Evolutionary conservation across 2,888 invertebrate species (phyloP).

Genomic region (Plutella xylostella): DNA sequence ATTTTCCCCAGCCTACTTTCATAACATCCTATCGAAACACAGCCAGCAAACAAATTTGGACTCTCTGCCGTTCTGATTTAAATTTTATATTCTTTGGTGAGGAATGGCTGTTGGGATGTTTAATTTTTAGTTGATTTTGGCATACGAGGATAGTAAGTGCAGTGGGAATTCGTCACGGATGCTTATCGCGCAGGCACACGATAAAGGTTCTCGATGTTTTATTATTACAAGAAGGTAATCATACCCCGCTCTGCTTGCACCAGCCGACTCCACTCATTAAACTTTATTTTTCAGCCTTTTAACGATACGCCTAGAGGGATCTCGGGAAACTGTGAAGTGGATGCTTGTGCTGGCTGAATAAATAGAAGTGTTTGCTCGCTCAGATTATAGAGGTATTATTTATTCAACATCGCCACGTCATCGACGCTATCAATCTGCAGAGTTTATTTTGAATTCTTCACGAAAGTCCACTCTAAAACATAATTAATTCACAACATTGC

Average conservation of each 20-base stretch:
- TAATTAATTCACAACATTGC: conserved; percentile 58
- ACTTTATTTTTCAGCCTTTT: conserved; percentile 28
- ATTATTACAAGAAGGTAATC: conserved; percentile 55
- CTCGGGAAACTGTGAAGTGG: no score
- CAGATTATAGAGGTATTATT: no score
- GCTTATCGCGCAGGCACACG: conserved; percentile 62
- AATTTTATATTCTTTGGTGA: neutral
- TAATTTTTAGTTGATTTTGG: conserved; percentile 20
- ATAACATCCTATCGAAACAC: neutral
- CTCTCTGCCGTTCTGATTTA: neutral
- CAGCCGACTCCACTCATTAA: conserved; percentile 36
- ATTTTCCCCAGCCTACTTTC: conserved; percentile 25
- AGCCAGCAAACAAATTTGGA: neutral
- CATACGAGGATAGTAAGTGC: conserved; percentile 37
- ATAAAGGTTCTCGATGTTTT: conserved; percentile 62
- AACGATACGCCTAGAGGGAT: conserved; percentile 9
- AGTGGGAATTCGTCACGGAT: conserved; percentile 67
- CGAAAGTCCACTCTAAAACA: conserved; percentile 5
- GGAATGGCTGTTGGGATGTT: conserved; percentile 19
- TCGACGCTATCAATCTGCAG: neutral
- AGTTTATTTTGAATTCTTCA: neutral
- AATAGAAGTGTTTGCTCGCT: no score
- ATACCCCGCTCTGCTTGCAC: conserved; percentile 44
- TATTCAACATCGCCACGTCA: conserved; percentile 26
- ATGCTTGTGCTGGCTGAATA: no score